phyloP scores from a whole-genome alignment of 2,888 invertebrate genomes.

The Acronicta psi region DNA sequence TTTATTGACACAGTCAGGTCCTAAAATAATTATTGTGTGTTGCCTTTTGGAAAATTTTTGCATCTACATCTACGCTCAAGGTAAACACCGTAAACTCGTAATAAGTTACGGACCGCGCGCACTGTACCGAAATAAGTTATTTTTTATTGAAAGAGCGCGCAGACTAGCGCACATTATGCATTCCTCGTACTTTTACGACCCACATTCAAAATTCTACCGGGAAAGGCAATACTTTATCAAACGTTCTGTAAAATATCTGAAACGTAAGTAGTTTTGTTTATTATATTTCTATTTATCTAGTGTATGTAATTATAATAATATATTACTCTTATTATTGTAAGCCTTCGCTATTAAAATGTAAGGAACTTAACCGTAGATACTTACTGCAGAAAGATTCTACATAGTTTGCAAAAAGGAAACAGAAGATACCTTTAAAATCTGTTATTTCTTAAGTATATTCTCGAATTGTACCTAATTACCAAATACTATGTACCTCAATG shows the following conservation, averaged over 20 bases:
- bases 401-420: too few relatives aligned
- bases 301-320: too few relatives aligned
- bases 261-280: too few relatives aligned
- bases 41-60: constrained; percentile 28
- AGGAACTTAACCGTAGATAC: too few relatives aligned
- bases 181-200: constrained; percentile 52
- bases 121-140: constrained; percentile 56
- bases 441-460: too few relatives aligned
- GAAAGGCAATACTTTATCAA: constrained; percentile 27
- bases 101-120: constrained; percentile 15
- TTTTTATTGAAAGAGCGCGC: constrained; percentile 49
- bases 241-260: constrained; percentile 6
- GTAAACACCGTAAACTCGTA: constrained; percentile 27
- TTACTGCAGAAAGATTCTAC: too few relatives aligned
- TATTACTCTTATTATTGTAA: too few relatives aligned
- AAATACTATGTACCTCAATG: too few relatives aligned
- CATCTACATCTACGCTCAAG: constrained; percentile 14
- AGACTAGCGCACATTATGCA: constrained; percentile 47
- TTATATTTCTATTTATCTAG: too few relatives aligned
- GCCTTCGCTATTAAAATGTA: too few relatives aligned
- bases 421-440: too few relatives aligned
- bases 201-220: constrained; percentile 50
- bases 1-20: constrained; percentile 6
- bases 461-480: too few relatives aligned
- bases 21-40: neutral